Evolutionary conservation across 2,113 vertebrate species (phyloP), one percentile per base, ranked within the genome.

Genomic region (Phrynocephalus versicolor): DNA sequence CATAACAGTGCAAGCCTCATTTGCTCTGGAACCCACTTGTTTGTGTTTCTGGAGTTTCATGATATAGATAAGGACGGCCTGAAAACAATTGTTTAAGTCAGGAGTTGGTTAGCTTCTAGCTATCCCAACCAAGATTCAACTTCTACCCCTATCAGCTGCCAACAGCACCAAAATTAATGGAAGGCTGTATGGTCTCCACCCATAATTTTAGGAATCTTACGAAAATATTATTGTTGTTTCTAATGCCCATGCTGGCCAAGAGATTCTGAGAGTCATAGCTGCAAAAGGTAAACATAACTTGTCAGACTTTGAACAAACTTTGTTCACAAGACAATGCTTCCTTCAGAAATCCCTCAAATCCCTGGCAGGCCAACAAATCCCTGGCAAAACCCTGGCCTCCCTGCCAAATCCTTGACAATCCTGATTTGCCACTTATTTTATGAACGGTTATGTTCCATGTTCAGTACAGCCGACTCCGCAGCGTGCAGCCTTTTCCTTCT

Each of bases 231-330:
- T 51, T 51, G 45, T 10, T 51, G 45, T 51, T 51, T 10, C 45
- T 51, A 51, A 51, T 10, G 10, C 10, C 10, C 45, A 51, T 51
- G 5, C 45, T 51, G 45, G 45, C 10, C 10, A 10, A 10, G 45
- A 10, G 45, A 51, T 51, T 51, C 45, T 51, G 45, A 51, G 45
- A 51, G 45, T 5, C 45, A 51, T 51, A 10, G 10, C 45, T 10
- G 10, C 5, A 51, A 51, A 51, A 51, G 45, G 10, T 51, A 51
- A 51, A 51, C 45, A 51, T 51, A n/a, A 33, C 30, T 2, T 1
- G 80, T 87, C 89, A 39, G 39, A 37, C 2, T 55, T 79, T 89
- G 79, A 15, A 35, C 5, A 83, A 87, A 84, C 16, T 21, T 57
- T 83, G 25, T 41, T 1, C 74, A 18, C 25, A 23, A 16, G 41